These are phyloP conservation scores for Syngnathus floridae DNA, from an alignment of 2,113 vertebrate species.

Conservation along the genomic window DNA sequence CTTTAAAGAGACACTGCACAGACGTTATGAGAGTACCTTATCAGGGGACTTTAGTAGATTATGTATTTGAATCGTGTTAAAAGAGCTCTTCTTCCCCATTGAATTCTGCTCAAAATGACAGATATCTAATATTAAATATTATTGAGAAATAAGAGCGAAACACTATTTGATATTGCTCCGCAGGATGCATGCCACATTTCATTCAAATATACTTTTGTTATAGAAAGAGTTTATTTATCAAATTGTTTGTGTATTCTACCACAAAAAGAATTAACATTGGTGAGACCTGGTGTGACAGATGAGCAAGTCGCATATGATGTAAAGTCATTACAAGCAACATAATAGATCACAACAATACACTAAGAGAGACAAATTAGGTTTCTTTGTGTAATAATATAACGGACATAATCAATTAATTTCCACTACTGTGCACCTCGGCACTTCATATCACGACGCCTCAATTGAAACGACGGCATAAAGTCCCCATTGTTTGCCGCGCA, in stretches of 20 bases:
- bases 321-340: background rate
- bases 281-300: background rate
- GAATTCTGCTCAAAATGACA: background rate
- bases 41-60: background rate
- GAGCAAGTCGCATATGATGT: background rate
- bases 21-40: background rate
- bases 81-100: background rate
- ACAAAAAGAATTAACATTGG: background rate
- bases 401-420: background rate
- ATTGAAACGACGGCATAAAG: constrained; percentile 26
- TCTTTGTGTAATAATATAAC: background rate
- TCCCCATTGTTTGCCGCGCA: constrained; percentile 40
- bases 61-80: background rate
- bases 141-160: background rate
- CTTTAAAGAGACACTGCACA: background rate
- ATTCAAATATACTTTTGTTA: background rate
- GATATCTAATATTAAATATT: background rate
- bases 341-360: background rate
- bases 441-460: constrained; percentile 14
- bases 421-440: background rate
- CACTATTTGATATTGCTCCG: background rate
- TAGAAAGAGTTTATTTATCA: background rate
- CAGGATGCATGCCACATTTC: background rate
- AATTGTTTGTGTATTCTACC: background rate
- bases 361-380: constrained; percentile 1